phyloP scores from a whole-genome alignment of 2,888 invertebrate genomes.

The Pseudococcus longispinus region DNA sequence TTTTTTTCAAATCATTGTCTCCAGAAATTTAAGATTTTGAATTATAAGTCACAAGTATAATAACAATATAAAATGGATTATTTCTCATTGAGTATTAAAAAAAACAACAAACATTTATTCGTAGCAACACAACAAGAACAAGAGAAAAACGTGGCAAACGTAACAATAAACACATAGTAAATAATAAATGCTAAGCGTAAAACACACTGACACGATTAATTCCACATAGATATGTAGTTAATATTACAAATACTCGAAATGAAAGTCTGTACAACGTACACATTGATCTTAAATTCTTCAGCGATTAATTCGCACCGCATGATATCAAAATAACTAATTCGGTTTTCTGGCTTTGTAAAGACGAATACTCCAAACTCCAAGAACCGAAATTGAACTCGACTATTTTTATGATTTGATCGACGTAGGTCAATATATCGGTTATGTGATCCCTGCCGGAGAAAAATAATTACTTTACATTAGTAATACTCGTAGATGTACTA shows the following conservation, averaged over 20 bases:
- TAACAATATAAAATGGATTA: too few relatives aligned
- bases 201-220: neutral
- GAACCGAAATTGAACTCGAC: slow-evolving; percentile 45
- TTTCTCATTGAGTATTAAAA: neutral
- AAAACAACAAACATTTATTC: slow-evolving; percentile 22
- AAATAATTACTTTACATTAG: too few relatives aligned
- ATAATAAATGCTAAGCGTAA: slow-evolving; percentile 7
- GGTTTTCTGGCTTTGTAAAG: slow-evolving; percentile 31
- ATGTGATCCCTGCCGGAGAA: neutral
- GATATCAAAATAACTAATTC: slow-evolving; percentile 18
- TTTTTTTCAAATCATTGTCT: too few relatives aligned
- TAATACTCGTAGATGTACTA: too few relatives aligned
- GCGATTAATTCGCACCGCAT: neutral
- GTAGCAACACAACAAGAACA: neutral
- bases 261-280: neutral
- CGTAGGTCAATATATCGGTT: slow-evolving; percentile 2
- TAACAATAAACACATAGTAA: neutral
- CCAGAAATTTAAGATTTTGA: too few relatives aligned
- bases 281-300: neutral
- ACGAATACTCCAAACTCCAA: slow-evolving; percentile 49
- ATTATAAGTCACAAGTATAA: too few relatives aligned
- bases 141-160: neutral
- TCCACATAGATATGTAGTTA: neutral
- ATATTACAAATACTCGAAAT: neutral
- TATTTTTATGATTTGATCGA: slow-evolving; percentile 41